phyloP scores from a whole-genome alignment of 2,113 vertebrate genomes.

The Nansenia antarctica region DNA sequence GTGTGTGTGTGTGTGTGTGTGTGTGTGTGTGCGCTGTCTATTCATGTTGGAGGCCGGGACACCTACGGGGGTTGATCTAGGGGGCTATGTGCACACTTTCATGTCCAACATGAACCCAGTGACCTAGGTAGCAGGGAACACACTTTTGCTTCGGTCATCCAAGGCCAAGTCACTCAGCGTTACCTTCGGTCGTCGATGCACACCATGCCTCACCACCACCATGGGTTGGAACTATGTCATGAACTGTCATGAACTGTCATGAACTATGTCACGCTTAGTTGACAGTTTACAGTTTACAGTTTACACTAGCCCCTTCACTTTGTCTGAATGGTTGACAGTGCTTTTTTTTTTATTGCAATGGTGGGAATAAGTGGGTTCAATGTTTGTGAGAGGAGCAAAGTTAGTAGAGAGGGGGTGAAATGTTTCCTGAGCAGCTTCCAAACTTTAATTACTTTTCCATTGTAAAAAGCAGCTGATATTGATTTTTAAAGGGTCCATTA shows the following conservation, averaged over 20 bases:
- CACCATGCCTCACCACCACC: constrained; percentile 12
- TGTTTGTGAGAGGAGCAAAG: constrained; percentile 43
- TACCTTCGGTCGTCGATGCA: constrained; percentile 50
- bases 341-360: constrained; percentile 22
- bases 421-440: constrained; percentile 41
- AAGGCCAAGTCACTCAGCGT: constrained; percentile 19
- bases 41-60: too few relatives aligned
- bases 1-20: too few relatives aligned
- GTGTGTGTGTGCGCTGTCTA: too few relatives aligned
- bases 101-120: constrained; percentile 17
- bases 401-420: constrained; percentile 20
- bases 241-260: too few relatives aligned
- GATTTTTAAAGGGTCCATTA: constrained; percentile 29
- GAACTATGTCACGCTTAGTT: constrained; percentile 34
- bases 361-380: constrained; percentile 26
- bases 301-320: constrained; percentile 7
- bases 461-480: constrained; percentile 33
- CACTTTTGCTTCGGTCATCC: constrained; percentile 31
- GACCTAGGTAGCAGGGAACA: constrained; percentile 19
- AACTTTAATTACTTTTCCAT: constrained; percentile 47
- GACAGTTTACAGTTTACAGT: constrained; percentile 33
- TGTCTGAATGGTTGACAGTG: constrained; percentile 35
- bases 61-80: too few relatives aligned
- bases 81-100: background rate
- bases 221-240: constrained; percentile 25